These are phyloP conservation scores for Drosophila azteca DNA, from an alignment of 1,140 invertebrate species.

Conservation along the genomic window DNA sequence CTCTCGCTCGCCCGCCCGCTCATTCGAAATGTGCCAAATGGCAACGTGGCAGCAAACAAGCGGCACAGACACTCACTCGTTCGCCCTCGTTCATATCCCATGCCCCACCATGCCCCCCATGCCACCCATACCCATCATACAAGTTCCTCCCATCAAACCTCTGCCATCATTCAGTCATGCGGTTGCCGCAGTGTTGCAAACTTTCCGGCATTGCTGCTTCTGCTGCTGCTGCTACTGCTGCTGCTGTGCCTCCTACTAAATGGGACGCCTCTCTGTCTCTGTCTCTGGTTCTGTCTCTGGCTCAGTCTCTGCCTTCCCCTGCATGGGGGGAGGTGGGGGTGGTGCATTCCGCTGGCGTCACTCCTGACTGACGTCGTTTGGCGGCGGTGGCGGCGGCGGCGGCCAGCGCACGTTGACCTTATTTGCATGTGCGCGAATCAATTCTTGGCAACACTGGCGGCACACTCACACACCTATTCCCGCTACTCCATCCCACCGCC, in stretches of 20 bases:
- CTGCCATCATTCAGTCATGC: constrained; percentile 59
- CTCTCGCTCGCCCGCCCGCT: constrained; percentile 20
- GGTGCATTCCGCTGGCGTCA: constrained; percentile 22
- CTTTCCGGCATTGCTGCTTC: constrained; percentile 57
- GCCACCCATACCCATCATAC: neutral
- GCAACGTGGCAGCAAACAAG: constrained; percentile 60
- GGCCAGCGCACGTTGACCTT: constrained; percentile 76
- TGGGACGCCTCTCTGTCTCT: too few relatives aligned
- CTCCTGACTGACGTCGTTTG: constrained; percentile 56
- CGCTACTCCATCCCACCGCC: neutral
- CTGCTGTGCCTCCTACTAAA: too few relatives aligned
- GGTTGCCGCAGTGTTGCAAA: constrained; percentile 68
- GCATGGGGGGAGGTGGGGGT: constrained; percentile 18
- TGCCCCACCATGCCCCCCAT: neutral
- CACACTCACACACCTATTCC: neutral
- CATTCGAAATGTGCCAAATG: constrained; percentile 59
- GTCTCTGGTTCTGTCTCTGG: too few relatives aligned
- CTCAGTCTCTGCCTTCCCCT: neutral
- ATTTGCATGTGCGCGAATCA: constrained; percentile 78
- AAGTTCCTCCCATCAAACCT: constrained; percentile 10
- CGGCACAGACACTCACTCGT: constrained; percentile 46
- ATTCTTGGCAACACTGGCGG: constrained; percentile 53
- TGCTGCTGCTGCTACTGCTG: neutral
- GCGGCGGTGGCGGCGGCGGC: constrained; percentile 15
- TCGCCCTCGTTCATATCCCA: neutral